Evolutionary conservation across 2,888 invertebrate genomes (phyloP).

Genomic region (Aleiodes testaceus): DNA sequence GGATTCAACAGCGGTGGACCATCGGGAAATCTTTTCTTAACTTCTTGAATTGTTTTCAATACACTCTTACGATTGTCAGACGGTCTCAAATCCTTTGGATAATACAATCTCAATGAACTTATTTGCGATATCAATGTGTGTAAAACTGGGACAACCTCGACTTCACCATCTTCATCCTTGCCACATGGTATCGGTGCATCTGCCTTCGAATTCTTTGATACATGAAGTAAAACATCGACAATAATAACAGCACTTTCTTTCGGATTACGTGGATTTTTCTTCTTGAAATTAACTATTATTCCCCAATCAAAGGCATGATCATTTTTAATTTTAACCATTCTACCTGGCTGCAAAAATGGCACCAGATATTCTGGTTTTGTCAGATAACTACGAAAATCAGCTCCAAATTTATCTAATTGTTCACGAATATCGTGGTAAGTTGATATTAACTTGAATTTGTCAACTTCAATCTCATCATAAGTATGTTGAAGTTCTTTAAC

Average conservation of each 20-base stretch:
- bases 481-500: constrained; percentile 80
- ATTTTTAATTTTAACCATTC: constrained; percentile 91
- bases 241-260: constrained; percentile 78
- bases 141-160: constrained; percentile 91
- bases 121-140: constrained; percentile 88
- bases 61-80: constrained; percentile 90
- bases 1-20: constrained; percentile 94
- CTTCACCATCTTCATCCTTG: constrained; percentile 82
- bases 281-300: constrained; percentile 93
- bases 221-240: constrained; percentile 88
- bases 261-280: constrained; percentile 76
- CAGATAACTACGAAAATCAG: constrained; percentile 85
- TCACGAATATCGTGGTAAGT: constrained; percentile 90
- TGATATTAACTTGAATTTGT: constrained; percentile 81
- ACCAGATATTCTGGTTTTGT: constrained; percentile 91
- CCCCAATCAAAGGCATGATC: constrained; percentile 97
- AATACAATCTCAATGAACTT: constrained; percentile 91
- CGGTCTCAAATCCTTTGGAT: constrained; percentile 91
- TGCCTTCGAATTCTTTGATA: constrained; percentile 79
- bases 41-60: constrained; percentile 88
- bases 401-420: constrained; percentile 83
- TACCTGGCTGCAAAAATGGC: constrained; percentile 95
- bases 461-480: constrained; percentile 80
- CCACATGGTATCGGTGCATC: constrained; percentile 82
- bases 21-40: constrained; percentile 90